phyloP scores from a whole-genome alignment of 2,113 vertebrate species.

The Dermatemys mawii region DNA sequence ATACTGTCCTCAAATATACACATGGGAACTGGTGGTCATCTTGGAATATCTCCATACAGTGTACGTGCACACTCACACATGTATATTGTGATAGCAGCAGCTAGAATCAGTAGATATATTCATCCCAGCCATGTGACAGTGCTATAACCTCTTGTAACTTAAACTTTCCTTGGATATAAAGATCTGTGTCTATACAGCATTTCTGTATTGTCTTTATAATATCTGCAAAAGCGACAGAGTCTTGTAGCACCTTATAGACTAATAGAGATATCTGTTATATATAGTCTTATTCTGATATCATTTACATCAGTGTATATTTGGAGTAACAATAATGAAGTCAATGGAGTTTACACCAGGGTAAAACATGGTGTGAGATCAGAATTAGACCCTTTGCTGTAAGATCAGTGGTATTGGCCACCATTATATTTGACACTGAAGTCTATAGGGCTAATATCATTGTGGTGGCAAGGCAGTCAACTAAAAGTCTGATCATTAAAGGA shows the following conservation, averaged over 20 bases:
- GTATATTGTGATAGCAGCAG: neutral
- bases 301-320: accelerated
- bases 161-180: neutral
- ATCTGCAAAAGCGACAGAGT: no score
- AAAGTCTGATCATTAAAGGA: neutral
- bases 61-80: neutral
- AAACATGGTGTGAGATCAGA: neutral
- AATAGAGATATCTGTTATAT: neutral
- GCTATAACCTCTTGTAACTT: neutral
- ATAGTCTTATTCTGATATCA: accelerated
- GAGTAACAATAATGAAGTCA: neutral
- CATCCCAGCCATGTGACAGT: neutral
- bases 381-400: accelerated
- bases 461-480: neutral
- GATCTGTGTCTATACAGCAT: neutral
- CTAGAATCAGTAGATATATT: neutral
- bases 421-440: neutral
- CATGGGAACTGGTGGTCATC: no score
- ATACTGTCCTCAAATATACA: neutral
- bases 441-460: neutral
- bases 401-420: neutral
- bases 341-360: accelerated
- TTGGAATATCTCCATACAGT: accelerated
- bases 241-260: no score
- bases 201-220: accelerated